These are phyloP conservation scores for Maniola jurtina DNA, from an alignment of 1,140 invertebrate genomes.

Conservation along the genomic window DNA sequence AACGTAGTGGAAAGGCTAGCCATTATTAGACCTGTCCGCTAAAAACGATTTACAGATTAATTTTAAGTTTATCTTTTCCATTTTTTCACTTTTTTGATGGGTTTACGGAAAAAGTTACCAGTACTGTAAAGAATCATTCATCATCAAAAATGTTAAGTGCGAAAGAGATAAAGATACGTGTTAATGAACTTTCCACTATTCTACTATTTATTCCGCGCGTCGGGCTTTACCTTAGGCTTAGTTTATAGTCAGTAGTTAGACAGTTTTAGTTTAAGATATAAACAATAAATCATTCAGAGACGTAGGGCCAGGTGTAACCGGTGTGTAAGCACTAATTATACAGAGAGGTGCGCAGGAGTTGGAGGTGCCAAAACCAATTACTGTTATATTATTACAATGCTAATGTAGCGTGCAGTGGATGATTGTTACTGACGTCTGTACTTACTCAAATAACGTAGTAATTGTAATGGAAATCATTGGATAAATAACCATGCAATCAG, in stretches of 20 bases:
- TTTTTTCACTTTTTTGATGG: too few relatives aligned
- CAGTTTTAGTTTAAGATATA: not conserved
- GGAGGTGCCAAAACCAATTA: conserved; percentile 34
- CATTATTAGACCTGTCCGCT: too few relatives aligned
- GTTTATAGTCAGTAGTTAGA: not conserved
- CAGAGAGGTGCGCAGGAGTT: conserved; percentile 21
- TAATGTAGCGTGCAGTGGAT: conserved; percentile 6
- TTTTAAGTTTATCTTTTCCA: too few relatives aligned
- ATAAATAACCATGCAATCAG: not conserved
- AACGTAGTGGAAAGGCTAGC: too few relatives aligned
- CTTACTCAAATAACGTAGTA: not conserved
- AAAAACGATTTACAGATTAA: too few relatives aligned
- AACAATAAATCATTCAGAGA: conserved; percentile 26
- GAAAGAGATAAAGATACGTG: too few relatives aligned
- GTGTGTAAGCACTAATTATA: conserved; percentile 24
- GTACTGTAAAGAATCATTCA: too few relatives aligned
- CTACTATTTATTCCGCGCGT: too few relatives aligned
- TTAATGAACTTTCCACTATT: too few relatives aligned
- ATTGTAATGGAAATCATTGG: not conserved
- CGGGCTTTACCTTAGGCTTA: too few relatives aligned
- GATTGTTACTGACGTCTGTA: not conserved
- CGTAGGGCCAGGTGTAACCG: conserved; percentile 22
- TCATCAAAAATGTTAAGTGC: too few relatives aligned
- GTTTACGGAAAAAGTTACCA: too few relatives aligned
- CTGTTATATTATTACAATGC: conserved; percentile 28